A percentile compares a stretch with the other conserved stretches of the same genome.
These are phyloP conservation scores for Macrocentrus cingulum DNA, from an alignment of 1,140 invertebrate genomes.

Conservation along the genomic window DNA sequence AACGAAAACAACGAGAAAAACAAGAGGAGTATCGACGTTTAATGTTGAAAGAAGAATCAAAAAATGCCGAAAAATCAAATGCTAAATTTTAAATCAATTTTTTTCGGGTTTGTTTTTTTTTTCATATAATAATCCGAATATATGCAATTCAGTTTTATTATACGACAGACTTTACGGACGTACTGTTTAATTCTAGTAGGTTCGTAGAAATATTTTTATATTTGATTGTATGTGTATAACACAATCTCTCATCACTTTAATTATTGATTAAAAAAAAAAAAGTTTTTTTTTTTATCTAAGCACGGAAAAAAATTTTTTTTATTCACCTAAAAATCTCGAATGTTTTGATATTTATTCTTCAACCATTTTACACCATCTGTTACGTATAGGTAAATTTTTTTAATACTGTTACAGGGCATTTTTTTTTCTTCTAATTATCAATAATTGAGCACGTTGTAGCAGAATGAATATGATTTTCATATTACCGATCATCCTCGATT, in stretches of 20 bases:
- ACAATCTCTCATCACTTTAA: too few species aligned
- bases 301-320: too few species aligned
- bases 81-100: constrained; percentile 12
- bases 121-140: neutral
- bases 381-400: constrained; percentile 23
- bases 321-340: constrained; percentile 11
- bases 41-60: constrained; percentile 16
- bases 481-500: constrained; percentile 14
- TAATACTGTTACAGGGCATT: constrained; percentile 27
- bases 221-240: too few species aligned
- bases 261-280: too few species aligned
- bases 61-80: constrained; percentile 20
- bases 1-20: constrained; percentile 19
- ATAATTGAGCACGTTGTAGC: constrained; percentile 28
- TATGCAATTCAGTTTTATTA: too few species aligned
- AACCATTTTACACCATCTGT: constrained; percentile 16
- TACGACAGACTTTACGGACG: too few species aligned
- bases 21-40: constrained; percentile 14
- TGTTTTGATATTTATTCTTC: constrained; percentile 24
- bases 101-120: neutral
- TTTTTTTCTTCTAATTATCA: constrained; percentile 25
- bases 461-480: constrained; percentile 22
- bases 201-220: neutral
- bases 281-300: constrained; percentile 1
- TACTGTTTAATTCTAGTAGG: neutral